Conservation (phyloP, 1,140 invertebrate species). For the Drosophila persimilis region DNA sequence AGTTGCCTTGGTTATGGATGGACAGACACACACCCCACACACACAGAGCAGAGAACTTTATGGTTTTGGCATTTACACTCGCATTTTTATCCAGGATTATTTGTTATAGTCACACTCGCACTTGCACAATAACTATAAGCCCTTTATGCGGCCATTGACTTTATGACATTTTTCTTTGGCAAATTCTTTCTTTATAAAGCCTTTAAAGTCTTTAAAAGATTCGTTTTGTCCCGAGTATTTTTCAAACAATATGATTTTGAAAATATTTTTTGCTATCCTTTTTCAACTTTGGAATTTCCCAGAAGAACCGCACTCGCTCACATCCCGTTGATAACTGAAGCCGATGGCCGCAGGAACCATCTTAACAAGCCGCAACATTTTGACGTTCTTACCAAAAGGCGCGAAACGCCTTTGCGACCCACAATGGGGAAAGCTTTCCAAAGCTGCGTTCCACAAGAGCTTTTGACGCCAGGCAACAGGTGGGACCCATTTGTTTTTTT, state of each 20-base stretch:
- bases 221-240: background rate
- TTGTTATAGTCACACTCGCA: conserved; percentile 36
- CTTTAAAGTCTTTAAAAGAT: background rate
- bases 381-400: conserved; percentile 69
- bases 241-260: conserved; percentile 4
- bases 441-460: conserved; percentile 60
- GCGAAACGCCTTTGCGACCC: conserved; percentile 54
- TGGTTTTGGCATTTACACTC: conserved; percentile 35
- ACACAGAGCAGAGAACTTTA: conserved; percentile 15
- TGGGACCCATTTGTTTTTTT: conserved; percentile 6
- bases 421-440: conserved; percentile 54
- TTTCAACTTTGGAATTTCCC: background rate
- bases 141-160: background rate
- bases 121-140: background rate
- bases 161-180: too few species aligned
- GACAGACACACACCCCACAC: conserved; percentile 47
- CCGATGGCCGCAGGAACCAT: conserved; percentile 37
- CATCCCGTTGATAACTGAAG: conserved; percentile 65
- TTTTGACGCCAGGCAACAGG: conserved; percentile 40
- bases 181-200: background rate
- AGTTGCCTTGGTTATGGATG: conserved; percentile 64
- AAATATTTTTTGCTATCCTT: background rate
- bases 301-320: conserved; percentile 65
- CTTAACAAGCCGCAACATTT: conserved; percentile 56
- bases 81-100: conserved; percentile 51